Evolutionary conservation across 2,888 invertebrate species (phyloP).

Genomic region (Drosophila anceps): DNA sequence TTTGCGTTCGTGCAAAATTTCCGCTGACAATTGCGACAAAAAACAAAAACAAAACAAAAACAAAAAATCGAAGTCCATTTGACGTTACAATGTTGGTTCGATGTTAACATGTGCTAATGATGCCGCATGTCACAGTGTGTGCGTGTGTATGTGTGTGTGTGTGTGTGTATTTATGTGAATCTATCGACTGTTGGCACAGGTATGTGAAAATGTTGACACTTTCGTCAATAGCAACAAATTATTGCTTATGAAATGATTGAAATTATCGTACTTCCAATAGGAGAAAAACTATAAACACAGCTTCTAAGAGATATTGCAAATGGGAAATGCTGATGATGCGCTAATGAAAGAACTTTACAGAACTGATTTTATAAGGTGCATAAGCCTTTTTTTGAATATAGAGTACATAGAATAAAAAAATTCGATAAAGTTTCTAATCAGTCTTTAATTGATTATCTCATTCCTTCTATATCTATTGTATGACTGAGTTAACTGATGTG

Average conservation of each 20-base stretch:
- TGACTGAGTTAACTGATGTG: no score
- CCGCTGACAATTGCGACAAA: conserved; percentile 66
- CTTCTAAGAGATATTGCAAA: background rate
- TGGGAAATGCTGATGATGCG: background rate
- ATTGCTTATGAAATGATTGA: conserved; percentile 17
- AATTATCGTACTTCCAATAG: conserved; percentile 1
- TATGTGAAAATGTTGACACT: conserved; percentile 61
- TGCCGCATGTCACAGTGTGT: conserved; percentile 22
- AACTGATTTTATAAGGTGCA: background rate
- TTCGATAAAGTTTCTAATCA: background rate
- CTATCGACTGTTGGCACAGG: conserved; percentile 34
- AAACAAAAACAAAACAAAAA: conserved; percentile 1
- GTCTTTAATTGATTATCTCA: background rate
- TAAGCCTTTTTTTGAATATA: background rate
- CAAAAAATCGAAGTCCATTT: conserved; percentile 48
- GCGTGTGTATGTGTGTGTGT: conserved; percentile 9
- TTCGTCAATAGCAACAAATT: conserved; percentile 61
- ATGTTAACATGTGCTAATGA: conserved; percentile 63
- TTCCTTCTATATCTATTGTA: background rate
- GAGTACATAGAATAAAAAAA: background rate
- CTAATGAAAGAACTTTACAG: background rate
- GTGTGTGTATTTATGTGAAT: conserved; percentile 6
- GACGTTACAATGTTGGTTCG: conserved; percentile 30
- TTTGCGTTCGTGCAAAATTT: conserved; percentile 72
- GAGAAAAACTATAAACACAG: background rate